Evolutionary conservation across 2,113 vertebrate genomes (phyloP).

Genomic region (Stigmatopora nigra): DNA sequence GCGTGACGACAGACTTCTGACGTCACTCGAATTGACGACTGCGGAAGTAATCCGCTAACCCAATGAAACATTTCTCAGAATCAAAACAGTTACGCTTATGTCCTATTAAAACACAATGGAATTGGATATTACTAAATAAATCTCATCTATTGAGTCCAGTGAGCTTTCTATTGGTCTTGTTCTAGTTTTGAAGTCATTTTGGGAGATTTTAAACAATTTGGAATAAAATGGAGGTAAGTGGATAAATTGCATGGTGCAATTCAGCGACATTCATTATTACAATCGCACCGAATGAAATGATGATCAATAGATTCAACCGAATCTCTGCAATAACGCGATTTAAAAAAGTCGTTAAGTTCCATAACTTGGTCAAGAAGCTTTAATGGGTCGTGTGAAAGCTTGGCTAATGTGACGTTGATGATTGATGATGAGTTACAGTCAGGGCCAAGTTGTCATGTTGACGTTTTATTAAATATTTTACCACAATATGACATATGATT

Average conservation of each 20-base stretch:
- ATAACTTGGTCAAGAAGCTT: not conserved
- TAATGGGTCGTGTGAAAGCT: no score
- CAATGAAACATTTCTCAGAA: slow-evolving; percentile 12
- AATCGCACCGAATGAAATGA: not conserved
- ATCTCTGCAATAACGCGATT: not conserved
- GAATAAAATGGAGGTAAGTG: slow-evolving; percentile 63
- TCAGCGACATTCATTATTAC: slow-evolving; percentile 23
- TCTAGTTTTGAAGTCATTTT: slow-evolving; percentile 10
- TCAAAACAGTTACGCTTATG: slow-evolving; percentile 39
- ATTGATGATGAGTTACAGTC: no score
- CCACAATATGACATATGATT: no score
- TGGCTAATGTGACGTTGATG: no score
- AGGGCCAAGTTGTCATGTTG: no score
- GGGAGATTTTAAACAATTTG: slow-evolving; percentile 12
- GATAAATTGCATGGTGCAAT: slow-evolving; percentile 23
- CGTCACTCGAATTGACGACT: slow-evolving; percentile 55
- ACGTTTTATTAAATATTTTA: no score
- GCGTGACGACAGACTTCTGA: slow-evolving; percentile 20
- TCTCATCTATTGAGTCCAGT: not conserved
- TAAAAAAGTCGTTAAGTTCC: not conserved
- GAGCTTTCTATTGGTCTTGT: not conserved
- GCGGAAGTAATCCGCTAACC: slow-evolving; percentile 45
- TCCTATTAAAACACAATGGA: not conserved
- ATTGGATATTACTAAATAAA: not conserved
- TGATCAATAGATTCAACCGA: not conserved